Evolutionary conservation across 1,140 invertebrate species (phyloP), one percentile per base, ranked within the genome.

Genomic region (Meloidogyne hapla): DNA sequence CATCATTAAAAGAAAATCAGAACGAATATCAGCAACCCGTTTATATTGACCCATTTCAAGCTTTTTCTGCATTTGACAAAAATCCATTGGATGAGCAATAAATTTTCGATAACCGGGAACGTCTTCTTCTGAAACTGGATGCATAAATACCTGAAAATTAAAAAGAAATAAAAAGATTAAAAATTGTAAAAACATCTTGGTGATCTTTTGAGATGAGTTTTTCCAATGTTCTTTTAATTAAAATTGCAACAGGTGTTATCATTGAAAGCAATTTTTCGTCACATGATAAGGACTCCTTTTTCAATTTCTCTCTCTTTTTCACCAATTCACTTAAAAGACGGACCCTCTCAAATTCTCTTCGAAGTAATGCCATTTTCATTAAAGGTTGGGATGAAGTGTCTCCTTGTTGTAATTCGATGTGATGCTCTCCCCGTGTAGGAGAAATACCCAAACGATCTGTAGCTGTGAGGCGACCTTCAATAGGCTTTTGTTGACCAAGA

Each of bases 221-320:
- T 15, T 79, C 80, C 70, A 81, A 38, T 23, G 80, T 68, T 62
- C 79, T 23, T 3, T 38, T 15, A n/a, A 81, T 26, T 18, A 81
- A 48, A 48, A 62, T 66, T 8, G 33, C 12, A 18, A 73, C 25
- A 13, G 80, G 78, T n/a, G 80, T 80, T 15, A 64, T 23, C 48
- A 56, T 56, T 56, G 48, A 56, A n/a, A 56, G 48, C 1, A 56
- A 56, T 56, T 56, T n/a, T 56, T 56, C 48, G 18, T 81, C 48
- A 8, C 4, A 56, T n/a, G 48, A 56, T 71, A 81, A 68, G 0
- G 45, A 61, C 48, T 83, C 80, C 26, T 40, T 42, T 74, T 83
- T 82, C 42, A 76, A 62, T 56, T 82, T 83, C 28, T 81, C 81
- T 13, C 81, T 81, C 33, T 81, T 83, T 64, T 81, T 82, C 0